Base-by-base conservation (phyloP, 2,888 invertebrate genomes). In the Nephrotoma guestfalica region DNA sequence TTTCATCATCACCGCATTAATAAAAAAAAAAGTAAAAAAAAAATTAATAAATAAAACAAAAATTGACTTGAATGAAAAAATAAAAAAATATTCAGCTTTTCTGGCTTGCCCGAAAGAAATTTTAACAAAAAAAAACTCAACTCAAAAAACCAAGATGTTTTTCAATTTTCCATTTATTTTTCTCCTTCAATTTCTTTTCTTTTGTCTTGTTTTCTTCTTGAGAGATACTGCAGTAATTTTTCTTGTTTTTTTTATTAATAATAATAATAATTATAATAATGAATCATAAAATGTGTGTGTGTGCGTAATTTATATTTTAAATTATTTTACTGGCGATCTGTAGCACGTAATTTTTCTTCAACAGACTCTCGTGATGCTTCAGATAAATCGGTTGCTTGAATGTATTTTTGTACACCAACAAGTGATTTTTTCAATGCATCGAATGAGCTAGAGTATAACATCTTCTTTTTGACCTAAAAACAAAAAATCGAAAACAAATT, bases 391-490 rank as follows among this genome's bases (percentile, higher is more conserved):
- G 97, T 98, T 90, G 98, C 98, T 93, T 97, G 98, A 92, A 98
- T 97, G 93, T 97, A 98, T 94, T 98, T 98, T 93, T 97, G 97
- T 89, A 99, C 97, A 90, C 98, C 98, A 88, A 97, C 97, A 91
- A 99, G 94, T 88, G 98, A 97, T 92, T 98, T 97, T 94, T 98
- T 99, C 92, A 99, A 94, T 90, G 98, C 98, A 92, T 98, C 98
- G 91, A 99, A 99, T 89, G 98, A 98, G 94, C 98, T 98, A 90
- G 95, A 95, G 92, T 95, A 95, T 94, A 95, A 95, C 95, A 95
- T 95, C 95, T 95, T 95, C 95, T 95, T 95, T 94, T 95, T 95
- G 88, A 95, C 95, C 91, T 91, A 87, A 6, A 89, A 88, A 9
- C 83, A 71, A 86, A 43, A 87, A 5, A 87, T 71, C 30, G 86